Conservation (phyloP, 2,888 invertebrate species). For the Lingula anatina region DNA sequence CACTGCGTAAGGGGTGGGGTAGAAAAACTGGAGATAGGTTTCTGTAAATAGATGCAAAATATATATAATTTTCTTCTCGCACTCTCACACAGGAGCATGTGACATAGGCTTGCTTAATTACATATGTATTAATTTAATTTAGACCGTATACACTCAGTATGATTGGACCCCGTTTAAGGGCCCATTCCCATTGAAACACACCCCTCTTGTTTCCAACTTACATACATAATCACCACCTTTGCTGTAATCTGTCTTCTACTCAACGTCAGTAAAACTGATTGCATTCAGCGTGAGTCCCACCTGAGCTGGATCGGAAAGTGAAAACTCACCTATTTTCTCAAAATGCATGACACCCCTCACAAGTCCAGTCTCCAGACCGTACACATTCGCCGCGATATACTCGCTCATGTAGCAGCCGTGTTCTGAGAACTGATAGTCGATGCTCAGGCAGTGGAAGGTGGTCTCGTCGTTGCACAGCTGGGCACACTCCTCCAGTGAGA, state of each 20-base stretch:
- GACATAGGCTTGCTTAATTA: too few species aligned
- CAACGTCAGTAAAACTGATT: too few species aligned
- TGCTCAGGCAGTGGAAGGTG: slow-evolving; percentile 37
- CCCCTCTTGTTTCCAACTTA: too few species aligned
- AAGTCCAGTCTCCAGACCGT: slow-evolving; percentile 23
- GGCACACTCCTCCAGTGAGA: slow-evolving; percentile 40
- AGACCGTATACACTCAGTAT: too few species aligned
- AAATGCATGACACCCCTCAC: slow-evolving; percentile 35
- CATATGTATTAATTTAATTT: too few species aligned
- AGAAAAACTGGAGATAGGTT: slow-evolving; percentile 32
- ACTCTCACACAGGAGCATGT: not conserved
- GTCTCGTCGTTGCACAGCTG: slow-evolving; percentile 39
- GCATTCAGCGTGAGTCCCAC: too few species aligned
- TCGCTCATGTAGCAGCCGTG: slow-evolving; percentile 41
- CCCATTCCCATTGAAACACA: too few species aligned
- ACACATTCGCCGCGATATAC: slow-evolving; percentile 38
- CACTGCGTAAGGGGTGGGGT: slow-evolving; percentile 40
- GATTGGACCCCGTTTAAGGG: too few species aligned
- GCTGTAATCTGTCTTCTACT: too few species aligned
- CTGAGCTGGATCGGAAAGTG: too few species aligned
- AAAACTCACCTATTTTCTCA: slow-evolving; percentile 36
- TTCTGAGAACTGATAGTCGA: slow-evolving; percentile 38
- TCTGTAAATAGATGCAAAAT: slow-evolving; percentile 21
- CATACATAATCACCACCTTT: too few species aligned
- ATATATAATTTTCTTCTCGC: not conserved